Evolutionary conservation across 2,797 vertebrate genomes (phyloP).

Genomic region (Paguma larvata): DNA sequence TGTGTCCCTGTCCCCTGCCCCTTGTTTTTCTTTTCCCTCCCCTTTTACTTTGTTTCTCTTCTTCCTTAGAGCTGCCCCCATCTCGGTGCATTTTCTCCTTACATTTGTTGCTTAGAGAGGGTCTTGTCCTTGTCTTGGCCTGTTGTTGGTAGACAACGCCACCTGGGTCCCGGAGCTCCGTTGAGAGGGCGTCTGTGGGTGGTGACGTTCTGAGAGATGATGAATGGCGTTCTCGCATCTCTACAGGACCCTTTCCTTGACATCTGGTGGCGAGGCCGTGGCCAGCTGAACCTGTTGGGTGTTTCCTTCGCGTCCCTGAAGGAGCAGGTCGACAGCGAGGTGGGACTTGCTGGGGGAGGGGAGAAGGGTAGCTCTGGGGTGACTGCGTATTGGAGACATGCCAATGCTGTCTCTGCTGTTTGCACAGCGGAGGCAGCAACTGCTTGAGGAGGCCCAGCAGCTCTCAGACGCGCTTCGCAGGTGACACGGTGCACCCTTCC

Average conservation of each 20-base stretch:
- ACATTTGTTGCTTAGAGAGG: background rate
- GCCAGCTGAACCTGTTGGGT: slow-evolving; percentile 88
- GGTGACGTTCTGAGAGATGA: background rate
- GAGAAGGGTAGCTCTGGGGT: background rate
- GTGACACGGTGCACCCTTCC: slow-evolving; percentile 81
- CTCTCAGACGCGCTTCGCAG: slow-evolving; percentile 91
- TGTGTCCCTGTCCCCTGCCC: fast-evolving
- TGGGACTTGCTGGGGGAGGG: slow-evolving; percentile 78
- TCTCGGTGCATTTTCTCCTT: fast-evolving
- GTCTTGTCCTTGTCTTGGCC: fast-evolving
- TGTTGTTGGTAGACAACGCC: too few relatives aligned
- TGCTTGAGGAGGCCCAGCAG: slow-evolving; percentile 91
- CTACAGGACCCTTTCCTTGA: slow-evolving; percentile 65
- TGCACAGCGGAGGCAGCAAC: slow-evolving; percentile 89
- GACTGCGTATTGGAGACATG: fast-evolving
- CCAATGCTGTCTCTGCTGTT: background rate
- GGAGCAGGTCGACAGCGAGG: slow-evolving; percentile 92
- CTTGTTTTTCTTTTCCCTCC: fast-evolving
- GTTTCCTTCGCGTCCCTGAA: slow-evolving; percentile 92
- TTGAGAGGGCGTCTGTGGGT: background rate
- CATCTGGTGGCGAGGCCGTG: slow-evolving; percentile 75
- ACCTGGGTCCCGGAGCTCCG: too few relatives aligned
- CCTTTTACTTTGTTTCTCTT: fast-evolving
- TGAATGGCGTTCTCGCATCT: background rate
- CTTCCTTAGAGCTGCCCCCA: fast-evolving